Evolutionary conservation across 2,888 invertebrate genomes (phyloP).

Genomic region (Octonoba sinensis): DNA sequence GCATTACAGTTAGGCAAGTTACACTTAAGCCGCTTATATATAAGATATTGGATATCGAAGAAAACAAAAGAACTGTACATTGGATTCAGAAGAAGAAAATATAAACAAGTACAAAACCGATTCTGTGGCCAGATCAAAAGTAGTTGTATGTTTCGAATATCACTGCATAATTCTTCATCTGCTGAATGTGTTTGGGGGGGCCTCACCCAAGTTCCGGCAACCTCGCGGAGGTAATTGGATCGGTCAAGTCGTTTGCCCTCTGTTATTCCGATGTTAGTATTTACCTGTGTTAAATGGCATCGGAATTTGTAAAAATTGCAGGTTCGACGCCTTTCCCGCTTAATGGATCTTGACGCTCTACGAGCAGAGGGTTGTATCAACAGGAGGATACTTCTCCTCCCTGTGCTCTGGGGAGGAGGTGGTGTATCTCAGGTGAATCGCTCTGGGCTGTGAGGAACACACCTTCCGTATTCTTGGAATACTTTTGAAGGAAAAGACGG

Average conservation of each 20-base stretch:
- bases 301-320: slow-evolving; percentile 59
- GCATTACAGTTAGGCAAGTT: too few species aligned
- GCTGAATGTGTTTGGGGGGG: too few species aligned
- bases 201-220: slow-evolving; percentile 9
- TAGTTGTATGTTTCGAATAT: too few species aligned
- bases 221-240: slow-evolving; percentile 7
- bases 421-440: slow-evolving; percentile 40
- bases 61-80: too few species aligned
- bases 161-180: too few species aligned
- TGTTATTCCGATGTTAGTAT: slow-evolving; percentile 30
- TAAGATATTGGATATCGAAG: too few species aligned
- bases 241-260: slow-evolving; percentile 61
- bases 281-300: slow-evolving; percentile 49
- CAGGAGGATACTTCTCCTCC: neutral
- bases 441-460: slow-evolving; percentile 26
- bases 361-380: neutral
- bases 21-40: too few species aligned
- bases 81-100: too few species aligned
- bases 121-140: too few species aligned
- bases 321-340: slow-evolving; percentile 28
- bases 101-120: too few species aligned
- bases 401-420: slow-evolving; percentile 9
- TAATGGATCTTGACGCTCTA: slow-evolving; percentile 53
- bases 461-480: slow-evolving; percentile 35
- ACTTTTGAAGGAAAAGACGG: neutral